These are phyloP conservation scores for Venturia canescens DNA, from an alignment of 1,140 invertebrate genomes.

Conservation along the genomic window DNA sequence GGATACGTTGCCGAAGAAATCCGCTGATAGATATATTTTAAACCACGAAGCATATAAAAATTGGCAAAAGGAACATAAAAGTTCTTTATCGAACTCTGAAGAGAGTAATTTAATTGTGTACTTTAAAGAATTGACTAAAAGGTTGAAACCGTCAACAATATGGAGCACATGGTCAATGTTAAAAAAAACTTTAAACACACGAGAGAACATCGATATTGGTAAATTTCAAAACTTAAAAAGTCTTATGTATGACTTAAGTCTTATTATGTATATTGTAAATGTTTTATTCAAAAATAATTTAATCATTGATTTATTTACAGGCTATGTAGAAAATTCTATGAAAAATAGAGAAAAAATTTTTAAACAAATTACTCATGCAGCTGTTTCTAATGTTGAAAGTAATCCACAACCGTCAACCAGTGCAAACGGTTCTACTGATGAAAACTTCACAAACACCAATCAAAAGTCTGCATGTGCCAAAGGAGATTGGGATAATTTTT, in stretches of 20 bases:
- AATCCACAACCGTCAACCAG: conserved; percentile 3
- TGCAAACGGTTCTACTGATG: conserved; percentile 2
- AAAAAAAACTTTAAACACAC: too few relatives aligned
- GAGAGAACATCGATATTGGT: too few relatives aligned
- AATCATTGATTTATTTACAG: too few relatives aligned
- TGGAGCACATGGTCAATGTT: too few relatives aligned
- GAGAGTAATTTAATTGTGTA: too few relatives aligned
- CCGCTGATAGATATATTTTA: conserved; percentile 48
- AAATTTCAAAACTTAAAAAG: too few relatives aligned
- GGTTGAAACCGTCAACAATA: too few relatives aligned
- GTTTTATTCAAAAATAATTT: too few relatives aligned
- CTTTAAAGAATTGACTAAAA: too few relatives aligned
- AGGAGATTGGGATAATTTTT: neutral
- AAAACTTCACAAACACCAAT: neutral
- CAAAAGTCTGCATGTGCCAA: conserved; percentile 6
- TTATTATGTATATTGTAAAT: too few relatives aligned
- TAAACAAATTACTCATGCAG: neutral
- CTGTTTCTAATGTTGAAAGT: conserved; percentile 1
- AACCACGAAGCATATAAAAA: conserved; percentile 28
- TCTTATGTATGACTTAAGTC: too few relatives aligned
- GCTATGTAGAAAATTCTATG: too few relatives aligned
- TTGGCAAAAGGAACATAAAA: conserved; percentile 27
- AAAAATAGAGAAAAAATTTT: neutral
- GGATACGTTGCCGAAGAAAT: conserved; percentile 43
- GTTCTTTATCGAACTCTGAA: conserved; percentile 9